These are phyloP conservation scores for Pentamera pediparva DNA, from an alignment of 53 echinoderm and acorn worm genomes.

Conservation along the genomic window DNA sequence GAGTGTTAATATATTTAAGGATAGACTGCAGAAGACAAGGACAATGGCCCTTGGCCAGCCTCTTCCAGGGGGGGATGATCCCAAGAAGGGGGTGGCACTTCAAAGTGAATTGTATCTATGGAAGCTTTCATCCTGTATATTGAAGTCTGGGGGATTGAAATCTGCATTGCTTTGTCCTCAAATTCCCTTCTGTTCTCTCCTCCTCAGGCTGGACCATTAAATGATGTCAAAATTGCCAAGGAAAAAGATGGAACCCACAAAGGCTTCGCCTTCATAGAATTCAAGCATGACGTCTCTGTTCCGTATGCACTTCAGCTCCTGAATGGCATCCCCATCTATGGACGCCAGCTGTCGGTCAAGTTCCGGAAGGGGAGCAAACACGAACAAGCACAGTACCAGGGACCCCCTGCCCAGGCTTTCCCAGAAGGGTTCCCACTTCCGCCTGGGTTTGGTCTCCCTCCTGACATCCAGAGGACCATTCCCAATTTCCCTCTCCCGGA, in stretches of 20 bases:
- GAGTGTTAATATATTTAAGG: too few relatives aligned
- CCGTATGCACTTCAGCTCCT: slow-evolving; percentile 80
- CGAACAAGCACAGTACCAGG: slow-evolving; percentile 15
- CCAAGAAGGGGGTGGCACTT: too few relatives aligned
- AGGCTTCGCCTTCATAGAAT: slow-evolving; percentile 85
- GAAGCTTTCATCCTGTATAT: too few relatives aligned
- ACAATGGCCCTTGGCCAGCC: neutral
- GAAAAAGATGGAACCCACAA: slow-evolving; percentile 44
- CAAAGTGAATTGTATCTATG: too few relatives aligned
- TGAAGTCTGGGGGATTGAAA: too few relatives aligned
- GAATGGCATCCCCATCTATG: slow-evolving; percentile 55
- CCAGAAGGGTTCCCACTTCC: slow-evolving; percentile 9
- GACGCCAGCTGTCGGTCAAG: slow-evolving; percentile 48
- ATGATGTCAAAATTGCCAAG: slow-evolving; percentile 63
- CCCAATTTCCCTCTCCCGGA: neutral
- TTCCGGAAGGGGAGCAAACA: slow-evolving; percentile 89
- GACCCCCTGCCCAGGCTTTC: slow-evolving; percentile 13
- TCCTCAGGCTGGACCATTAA: slow-evolving; percentile 81
- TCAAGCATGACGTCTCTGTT: slow-evolving; percentile 84
- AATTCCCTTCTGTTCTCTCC: neutral
- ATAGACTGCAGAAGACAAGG: too few relatives aligned
- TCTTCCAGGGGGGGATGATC: too few relatives aligned
- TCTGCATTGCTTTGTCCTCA: neutral
- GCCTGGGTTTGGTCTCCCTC: neutral
- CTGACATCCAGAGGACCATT: neutral